Base-by-base conservation (phyloP, 1,140 invertebrate genomes). In the Drosophila bocqueti region DNA sequence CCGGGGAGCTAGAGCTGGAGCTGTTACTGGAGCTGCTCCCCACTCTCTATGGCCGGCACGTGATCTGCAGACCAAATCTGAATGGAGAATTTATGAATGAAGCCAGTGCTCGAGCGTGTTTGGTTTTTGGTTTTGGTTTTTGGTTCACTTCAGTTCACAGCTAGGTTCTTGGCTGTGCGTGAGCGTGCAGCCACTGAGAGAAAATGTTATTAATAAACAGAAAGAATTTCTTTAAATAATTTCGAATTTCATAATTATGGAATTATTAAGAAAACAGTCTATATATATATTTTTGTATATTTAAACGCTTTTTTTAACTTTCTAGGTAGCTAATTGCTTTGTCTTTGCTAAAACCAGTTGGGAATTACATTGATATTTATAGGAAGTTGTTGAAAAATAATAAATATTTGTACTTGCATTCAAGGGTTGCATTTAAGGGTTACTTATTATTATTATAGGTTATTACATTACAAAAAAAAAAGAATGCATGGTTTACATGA, bases 71-170 rank as follows among this genome's bases (percentile, higher is more conserved):
- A 63, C 78, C 64, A 67, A 84, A 84, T 86, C 83, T 86, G 79
- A 87, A 87, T 89, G 84, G 71, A 79, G 84, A 89, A 90, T 81
- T 89, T 90, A 89, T 89, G 84, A 89, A 89, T 89, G 84, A 46
- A 89, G 58, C 50, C 24, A 40, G 38, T 36, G 26, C 40, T 54
- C 34, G 45, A 38, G 54, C 54, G 52, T n/a, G 52, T 36, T 42
- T 60, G 26, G 50, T 50, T 54, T 50, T 50, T 10, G 40, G 43
- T 47, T 59, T 42, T 11, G 42, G 16, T 18, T 21, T 72, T 50
- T 59, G 64, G 52, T 49, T 60, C 67, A 61, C 43, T 74, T 26
- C 68, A 73, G 68, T 73, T 52, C 68, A 50, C n/a, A 24, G 50
- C 21, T 42, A 18, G 36, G 67, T 72, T 72, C 65, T 71, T 7